A percentile compares a stretch with the other conserved stretches of the same genome.
Evolutionary conservation across 35 echinoderm and acorn worm genomes (phyloP).

Genomic region (Hemicentrotus pulcherrimus): DNA sequence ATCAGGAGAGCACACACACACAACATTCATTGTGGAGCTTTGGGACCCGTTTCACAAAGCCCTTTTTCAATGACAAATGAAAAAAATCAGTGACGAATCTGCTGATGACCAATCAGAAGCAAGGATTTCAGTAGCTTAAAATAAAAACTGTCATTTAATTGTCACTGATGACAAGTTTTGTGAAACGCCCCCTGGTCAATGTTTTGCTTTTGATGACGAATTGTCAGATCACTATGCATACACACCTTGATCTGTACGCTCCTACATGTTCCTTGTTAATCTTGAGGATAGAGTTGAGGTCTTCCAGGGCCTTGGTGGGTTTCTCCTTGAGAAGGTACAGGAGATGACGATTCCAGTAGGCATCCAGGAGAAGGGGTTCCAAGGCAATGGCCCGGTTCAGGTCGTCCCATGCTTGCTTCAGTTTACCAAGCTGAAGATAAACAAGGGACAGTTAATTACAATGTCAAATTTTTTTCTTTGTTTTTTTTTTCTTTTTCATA

Average conservation of each 20-base stretch:
- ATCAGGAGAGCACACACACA: too few relatives aligned
- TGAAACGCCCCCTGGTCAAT: background rate
- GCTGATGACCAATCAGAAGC: too few relatives aligned
- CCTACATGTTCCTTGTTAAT: slow-evolving; percentile 97
- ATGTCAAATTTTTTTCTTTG: too few relatives aligned
- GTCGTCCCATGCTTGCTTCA: slow-evolving; percentile 92
- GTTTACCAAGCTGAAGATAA: slow-evolving; percentile 77
- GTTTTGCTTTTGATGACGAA: background rate
- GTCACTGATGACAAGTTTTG: too few relatives aligned
- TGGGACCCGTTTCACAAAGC: too few relatives aligned
- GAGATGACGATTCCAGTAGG: slow-evolving; percentile 97
- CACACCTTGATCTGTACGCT: slow-evolving; percentile 89
- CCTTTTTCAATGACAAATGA: too few relatives aligned
- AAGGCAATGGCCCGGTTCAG: slow-evolving; percentile 81
- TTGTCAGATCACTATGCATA: background rate
- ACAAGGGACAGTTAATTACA: background rate
- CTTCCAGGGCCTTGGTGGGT: slow-evolving; percentile 85
- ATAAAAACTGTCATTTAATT: too few relatives aligned
- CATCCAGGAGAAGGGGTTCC: slow-evolving; percentile 92
- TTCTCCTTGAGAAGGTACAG: slow-evolving; percentile 87
- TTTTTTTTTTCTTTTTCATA: too few relatives aligned
- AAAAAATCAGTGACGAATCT: too few relatives aligned
- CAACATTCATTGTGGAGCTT: too few relatives aligned
- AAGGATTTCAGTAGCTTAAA: too few relatives aligned
- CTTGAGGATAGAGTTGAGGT: slow-evolving; percentile 89